Conservation (phyloP, 2,113 vertebrate species). For the Gambusia affinis region DNA sequence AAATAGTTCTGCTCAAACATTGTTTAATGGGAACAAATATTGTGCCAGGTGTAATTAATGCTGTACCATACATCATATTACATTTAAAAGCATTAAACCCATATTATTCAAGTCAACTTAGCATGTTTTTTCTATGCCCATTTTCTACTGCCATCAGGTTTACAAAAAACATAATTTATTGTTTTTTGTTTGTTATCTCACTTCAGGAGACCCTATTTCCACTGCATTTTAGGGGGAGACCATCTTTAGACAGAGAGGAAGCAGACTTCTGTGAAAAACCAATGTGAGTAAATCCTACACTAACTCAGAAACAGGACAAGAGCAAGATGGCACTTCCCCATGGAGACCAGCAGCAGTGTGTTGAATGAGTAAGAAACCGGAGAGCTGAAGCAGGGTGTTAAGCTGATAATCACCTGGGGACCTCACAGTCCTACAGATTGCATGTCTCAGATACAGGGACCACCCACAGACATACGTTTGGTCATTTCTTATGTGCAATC, state of each 20-base stretch:
- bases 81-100: neutral
- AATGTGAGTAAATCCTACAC: neutral
- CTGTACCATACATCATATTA: neutral
- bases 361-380: neutral
- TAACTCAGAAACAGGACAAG: conserved; percentile 34
- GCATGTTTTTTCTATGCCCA: neutral
- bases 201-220: conserved; percentile 49
- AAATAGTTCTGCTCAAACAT: neutral
- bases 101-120: conserved; percentile 23
- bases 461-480: neutral
- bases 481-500: conserved; percentile 11
- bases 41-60: neutral
- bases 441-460: conserved; percentile 3
- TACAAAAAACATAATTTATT: conserved; percentile 28
- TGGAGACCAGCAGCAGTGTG: neutral
- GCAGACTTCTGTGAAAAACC: conserved; percentile 18
- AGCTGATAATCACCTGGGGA: conserved; percentile 14
- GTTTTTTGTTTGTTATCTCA: conserved; percentile 18
- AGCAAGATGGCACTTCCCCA: conserved; percentile 6
- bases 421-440: neutral
- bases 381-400: neutral
- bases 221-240: conserved; percentile 39
- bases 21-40: neutral
- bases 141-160: conserved; percentile 29
- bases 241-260: conserved; percentile 26